Conservation (phyloP, 2,888 invertebrate species). For the Electrophaes corylata region DNA sequence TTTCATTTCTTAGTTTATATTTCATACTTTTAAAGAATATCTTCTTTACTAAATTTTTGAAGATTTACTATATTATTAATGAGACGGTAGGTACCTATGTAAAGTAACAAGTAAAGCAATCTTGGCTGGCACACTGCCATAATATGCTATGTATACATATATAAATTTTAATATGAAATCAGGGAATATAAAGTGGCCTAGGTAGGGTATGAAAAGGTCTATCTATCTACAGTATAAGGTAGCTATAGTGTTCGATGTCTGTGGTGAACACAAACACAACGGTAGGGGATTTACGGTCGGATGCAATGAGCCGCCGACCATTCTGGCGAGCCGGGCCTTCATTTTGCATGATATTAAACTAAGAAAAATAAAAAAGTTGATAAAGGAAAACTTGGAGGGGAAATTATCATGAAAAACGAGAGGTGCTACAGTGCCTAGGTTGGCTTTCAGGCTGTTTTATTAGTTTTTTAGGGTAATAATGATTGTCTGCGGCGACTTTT, state of each 20-base stretch:
- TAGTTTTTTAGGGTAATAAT: conserved; percentile 43
- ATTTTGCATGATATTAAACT: conserved; percentile 77
- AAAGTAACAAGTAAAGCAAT: no score
- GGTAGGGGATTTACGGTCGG: conserved; percentile 58
- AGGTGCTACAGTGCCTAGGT: conserved; percentile 49
- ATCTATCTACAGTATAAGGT: neutral
- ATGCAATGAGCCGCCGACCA: conserved; percentile 66
- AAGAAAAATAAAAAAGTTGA: conserved; percentile 65
- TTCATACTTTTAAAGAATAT: neutral
- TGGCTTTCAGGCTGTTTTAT: conserved; percentile 47
- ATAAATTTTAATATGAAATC: no score
- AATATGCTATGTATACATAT: no score
- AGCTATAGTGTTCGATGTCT: conserved; percentile 17
- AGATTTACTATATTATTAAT: no score
- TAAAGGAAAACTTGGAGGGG: conserved; percentile 62
- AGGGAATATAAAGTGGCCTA: neutral
- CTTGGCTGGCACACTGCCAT: no score
- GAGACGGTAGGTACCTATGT: no score
- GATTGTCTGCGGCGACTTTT: conserved; percentile 22
- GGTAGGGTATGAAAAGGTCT: neutral
- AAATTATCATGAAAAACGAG: conserved; percentile 73
- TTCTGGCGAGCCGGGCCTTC: conserved; percentile 62
- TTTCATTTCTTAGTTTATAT: neutral
- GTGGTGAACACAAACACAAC: conserved; percentile 43
- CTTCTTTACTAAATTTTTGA: no score